These are phyloP conservation scores for Athalia cordata DNA, from an alignment of 2,888 invertebrate genomes.

Conservation along the genomic window DNA sequence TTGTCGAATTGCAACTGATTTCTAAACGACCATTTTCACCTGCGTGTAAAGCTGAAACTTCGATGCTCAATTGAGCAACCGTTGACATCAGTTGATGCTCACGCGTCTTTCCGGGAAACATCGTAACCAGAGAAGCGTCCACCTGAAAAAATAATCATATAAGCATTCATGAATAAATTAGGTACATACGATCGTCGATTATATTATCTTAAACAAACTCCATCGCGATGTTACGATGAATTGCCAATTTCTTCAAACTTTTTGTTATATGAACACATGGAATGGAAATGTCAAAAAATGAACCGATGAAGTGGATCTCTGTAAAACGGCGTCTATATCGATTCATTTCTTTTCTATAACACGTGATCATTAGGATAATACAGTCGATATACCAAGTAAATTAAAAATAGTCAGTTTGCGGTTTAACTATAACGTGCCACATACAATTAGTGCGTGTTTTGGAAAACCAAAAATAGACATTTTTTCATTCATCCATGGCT, in stretches of 20 bases:
- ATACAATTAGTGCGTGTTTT: constrained; percentile 1
- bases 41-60: constrained; percentile 83
- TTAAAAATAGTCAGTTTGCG: constrained; percentile 16
- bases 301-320: no score
- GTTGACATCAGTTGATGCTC: constrained; percentile 71
- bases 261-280: no score
- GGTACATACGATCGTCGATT: background rate
- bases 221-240: no score
- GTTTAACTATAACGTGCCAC: constrained; percentile 31
- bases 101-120: constrained; percentile 63
- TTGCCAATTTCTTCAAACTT: no score
- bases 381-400: no score
- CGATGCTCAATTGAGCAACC: constrained; percentile 83
- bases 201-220: background rate
- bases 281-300: no score
- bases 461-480: constrained; percentile 20
- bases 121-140: constrained; percentile 62
- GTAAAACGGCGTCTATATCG: no score
- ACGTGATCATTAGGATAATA: no score
- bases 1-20: constrained; percentile 86
- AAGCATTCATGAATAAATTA: background rate
- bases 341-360: no score
- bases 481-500: constrained; percentile 31
- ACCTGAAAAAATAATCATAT: constrained; percentile 56
- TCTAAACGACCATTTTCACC: constrained; percentile 83